Conservation (phyloP, 1,140 invertebrate species). For the Episyrphus balteatus region DNA sequence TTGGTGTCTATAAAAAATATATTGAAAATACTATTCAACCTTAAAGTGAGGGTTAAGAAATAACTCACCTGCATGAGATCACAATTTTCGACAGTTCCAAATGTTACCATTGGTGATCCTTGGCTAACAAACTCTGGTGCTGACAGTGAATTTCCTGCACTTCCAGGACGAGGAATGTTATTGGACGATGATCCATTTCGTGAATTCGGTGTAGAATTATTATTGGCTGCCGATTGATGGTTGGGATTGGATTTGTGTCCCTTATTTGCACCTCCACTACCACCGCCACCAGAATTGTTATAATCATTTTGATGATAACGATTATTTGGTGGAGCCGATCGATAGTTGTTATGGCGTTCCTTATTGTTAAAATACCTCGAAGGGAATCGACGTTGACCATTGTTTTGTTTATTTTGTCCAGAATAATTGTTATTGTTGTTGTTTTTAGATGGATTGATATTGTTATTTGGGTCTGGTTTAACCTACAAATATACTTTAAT, state of each 20-base stretch:
- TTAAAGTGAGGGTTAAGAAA: too few species aligned
- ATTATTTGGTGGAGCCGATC: too few species aligned
- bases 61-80: too few species aligned
- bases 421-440: not conserved
- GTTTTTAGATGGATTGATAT: not conserved
- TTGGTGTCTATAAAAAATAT: too few species aligned
- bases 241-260: not conserved
- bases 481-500: not conserved
- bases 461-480: constrained; percentile 4
- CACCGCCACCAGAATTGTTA: not conserved
- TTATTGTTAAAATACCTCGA: constrained; percentile 6
- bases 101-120: too few species aligned
- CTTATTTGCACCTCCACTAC: not conserved
- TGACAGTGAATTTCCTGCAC: too few species aligned
- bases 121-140: too few species aligned
- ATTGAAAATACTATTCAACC: too few species aligned
- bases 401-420: not conserved
- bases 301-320: too few species aligned
- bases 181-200: too few species aligned
- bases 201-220: not conserved
- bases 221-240: not conserved
- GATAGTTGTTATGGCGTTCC: not conserved
- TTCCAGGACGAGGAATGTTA: too few species aligned
- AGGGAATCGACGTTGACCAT: not conserved
- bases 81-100: too few species aligned